Percentiles rank a stretch among this genome's conserved stretches.
phyloP scores from a whole-genome alignment of 2,113 vertebrate genomes.

The Mystacornis crossleyi region DNA sequence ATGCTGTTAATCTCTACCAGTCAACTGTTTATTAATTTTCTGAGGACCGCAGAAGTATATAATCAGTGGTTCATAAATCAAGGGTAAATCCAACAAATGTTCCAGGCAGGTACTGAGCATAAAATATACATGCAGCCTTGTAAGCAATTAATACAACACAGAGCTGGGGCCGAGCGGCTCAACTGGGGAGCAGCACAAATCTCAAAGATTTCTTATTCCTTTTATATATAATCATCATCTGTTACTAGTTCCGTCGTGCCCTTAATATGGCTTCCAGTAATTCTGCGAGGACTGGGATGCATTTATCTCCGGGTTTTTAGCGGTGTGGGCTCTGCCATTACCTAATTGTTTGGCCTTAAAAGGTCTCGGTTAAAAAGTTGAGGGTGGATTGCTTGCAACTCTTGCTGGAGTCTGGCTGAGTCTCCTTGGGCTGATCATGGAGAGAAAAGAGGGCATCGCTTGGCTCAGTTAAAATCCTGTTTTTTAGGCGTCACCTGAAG shows the following conservation, averaged over 20 bases:
- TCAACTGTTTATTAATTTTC: slow-evolving; percentile 71
- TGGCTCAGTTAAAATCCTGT: not conserved
- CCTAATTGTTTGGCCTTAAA: not conserved
- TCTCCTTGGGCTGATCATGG: not conserved
- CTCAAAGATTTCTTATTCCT: slow-evolving; percentile 44
- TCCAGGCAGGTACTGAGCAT: slow-evolving; percentile 61
- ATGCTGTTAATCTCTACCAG: slow-evolving; percentile 66
- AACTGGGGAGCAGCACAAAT: slow-evolving; percentile 23
- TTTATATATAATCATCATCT: slow-evolving; percentile 31
- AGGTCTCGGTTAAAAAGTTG: not conserved
- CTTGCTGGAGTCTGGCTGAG: not conserved
- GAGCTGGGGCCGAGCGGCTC: not conserved
- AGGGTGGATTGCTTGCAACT: not conserved
- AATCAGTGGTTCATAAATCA: slow-evolving; percentile 69
- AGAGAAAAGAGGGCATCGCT: fast-evolving
- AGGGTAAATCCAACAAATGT: slow-evolving; percentile 64
- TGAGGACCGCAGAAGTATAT: slow-evolving; percentile 53
- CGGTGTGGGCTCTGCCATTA: not conserved
- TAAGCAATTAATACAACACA: slow-evolving; percentile 62
- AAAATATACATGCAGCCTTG: slow-evolving; percentile 62
- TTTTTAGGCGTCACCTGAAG: fast-evolving
- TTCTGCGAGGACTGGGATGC: not conserved
- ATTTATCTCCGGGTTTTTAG: not conserved
- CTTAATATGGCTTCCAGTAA: slow-evolving; percentile 34
- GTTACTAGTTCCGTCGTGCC: not conserved